phyloP scores from a whole-genome alignment of 1,140 invertebrate genomes.

The Cydia amplana region DNA sequence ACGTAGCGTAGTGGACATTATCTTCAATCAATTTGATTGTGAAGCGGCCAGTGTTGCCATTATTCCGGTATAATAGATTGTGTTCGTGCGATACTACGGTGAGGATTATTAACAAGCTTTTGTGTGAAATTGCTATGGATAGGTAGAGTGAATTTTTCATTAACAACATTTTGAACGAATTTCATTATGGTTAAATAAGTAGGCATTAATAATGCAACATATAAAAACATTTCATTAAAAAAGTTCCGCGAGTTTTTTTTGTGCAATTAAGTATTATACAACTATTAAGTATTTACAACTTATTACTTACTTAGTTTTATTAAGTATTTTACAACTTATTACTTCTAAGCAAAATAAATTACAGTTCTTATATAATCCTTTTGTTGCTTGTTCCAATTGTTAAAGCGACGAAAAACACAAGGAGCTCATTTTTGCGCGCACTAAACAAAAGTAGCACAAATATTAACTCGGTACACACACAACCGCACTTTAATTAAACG shows the following conservation, averaged over 20 bases:
- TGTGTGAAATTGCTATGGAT: not conserved
- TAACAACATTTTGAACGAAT: not conserved
- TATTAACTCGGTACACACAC: not conserved
- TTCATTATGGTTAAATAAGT: not conserved
- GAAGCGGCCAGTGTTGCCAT: conserved; percentile 1
- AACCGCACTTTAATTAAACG: conserved; percentile 24
- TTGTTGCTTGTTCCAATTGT: too few relatives aligned
- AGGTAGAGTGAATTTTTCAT: not conserved
- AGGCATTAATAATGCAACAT: too few relatives aligned
- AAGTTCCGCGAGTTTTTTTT: too few relatives aligned
- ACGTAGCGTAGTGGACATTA: conserved; percentile 22
- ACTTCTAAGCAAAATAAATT: too few relatives aligned
- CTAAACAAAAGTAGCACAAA: not conserved
- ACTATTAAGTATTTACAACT: too few relatives aligned
- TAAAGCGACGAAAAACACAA: not conserved
- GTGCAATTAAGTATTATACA: too few relatives aligned
- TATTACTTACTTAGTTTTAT: too few relatives aligned
- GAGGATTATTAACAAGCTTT: conserved; percentile 14
- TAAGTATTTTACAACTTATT: too few relatives aligned
- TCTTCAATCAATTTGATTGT: conserved; percentile 28
- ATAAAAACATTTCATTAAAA: too few relatives aligned
- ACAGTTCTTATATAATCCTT: too few relatives aligned
- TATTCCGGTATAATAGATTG: conserved; percentile 23
- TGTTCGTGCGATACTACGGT: conserved; percentile 1
- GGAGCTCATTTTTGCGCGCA: not conserved